These are phyloP conservation scores for Andrena camellia DNA, from an alignment of 2,888 invertebrate genomes.

Conservation along the genomic window DNA sequence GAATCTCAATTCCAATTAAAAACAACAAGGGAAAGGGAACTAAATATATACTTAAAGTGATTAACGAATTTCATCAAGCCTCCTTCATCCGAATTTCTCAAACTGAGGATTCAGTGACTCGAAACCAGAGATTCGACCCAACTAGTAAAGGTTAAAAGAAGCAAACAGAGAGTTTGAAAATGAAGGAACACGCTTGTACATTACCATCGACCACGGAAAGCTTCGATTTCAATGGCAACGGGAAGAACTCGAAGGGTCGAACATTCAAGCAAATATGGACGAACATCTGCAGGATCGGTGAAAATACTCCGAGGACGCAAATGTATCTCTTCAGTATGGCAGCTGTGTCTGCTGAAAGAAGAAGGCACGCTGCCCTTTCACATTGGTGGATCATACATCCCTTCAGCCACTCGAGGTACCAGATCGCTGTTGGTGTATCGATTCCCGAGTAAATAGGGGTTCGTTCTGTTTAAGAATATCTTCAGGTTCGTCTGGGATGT, in stretches of 20 bases:
- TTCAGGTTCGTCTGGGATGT: constrained; percentile 80
- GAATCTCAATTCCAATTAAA: background rate
- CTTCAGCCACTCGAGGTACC: constrained; percentile 75
- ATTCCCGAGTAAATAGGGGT: background rate
- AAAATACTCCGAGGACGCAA: constrained; percentile 73
- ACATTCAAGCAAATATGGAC: constrained; percentile 18
- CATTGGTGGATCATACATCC: constrained; percentile 82
- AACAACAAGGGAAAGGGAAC: background rate
- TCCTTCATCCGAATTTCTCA: background rate
- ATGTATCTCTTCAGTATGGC: constrained; percentile 75
- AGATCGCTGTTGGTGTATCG: background rate
- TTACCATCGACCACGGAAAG: background rate
- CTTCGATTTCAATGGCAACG: background rate
- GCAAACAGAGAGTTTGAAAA: background rate
- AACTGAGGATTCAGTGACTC: background rate
- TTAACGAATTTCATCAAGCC: background rate
- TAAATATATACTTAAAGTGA: background rate
- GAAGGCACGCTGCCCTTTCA: constrained; percentile 66
- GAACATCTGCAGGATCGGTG: constrained; percentile 62
- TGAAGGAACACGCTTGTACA: constrained; percentile 44
- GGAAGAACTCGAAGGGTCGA: background rate
- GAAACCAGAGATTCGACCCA: background rate
- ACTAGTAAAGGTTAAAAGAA: background rate
- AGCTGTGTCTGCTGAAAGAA: constrained; percentile 73
- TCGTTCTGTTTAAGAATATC: constrained; percentile 8